Conservation (phyloP, 2,113 vertebrate genomes). For the Heterochromis multidens region DNA sequence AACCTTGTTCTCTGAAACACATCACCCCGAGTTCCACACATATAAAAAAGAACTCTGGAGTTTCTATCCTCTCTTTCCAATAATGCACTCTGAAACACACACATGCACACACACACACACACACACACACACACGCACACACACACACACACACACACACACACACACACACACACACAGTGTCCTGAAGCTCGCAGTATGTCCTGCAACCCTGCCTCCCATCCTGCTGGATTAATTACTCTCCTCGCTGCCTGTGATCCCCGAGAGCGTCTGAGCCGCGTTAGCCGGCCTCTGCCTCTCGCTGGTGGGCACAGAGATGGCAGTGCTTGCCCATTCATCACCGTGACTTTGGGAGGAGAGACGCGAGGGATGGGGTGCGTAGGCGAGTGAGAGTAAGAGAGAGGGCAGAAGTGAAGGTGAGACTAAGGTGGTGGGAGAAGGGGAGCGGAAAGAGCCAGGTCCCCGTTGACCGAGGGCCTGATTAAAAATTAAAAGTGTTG, state of each 20-base stretch:
- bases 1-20: conserved; percentile 52
- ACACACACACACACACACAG: not conserved
- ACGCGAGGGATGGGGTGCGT: conserved; percentile 30
- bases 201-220: conserved; percentile 59
- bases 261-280: conserved; percentile 67
- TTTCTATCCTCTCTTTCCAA: conserved; percentile 15
- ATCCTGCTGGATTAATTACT: conserved; percentile 79
- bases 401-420: conserved; percentile 57
- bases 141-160: not conserved
- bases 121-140: too few relatives aligned
- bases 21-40: conserved; percentile 18
- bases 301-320: conserved; percentile 74
- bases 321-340: conserved; percentile 76
- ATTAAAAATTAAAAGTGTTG: conserved; percentile 73
- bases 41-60: conserved; percentile 29
- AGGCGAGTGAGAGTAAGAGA: conserved; percentile 10
- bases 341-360: conserved; percentile 67
- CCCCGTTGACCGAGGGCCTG: conserved; percentile 63
- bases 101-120: not conserved
- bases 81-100: not conserved
- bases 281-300: conserved; percentile 66
- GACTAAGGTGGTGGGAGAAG: conserved; percentile 51
- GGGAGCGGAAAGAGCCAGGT: conserved; percentile 48
- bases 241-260: conserved; percentile 68
- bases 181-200: conserved; percentile 48